Evolutionary conservation across 2,888 invertebrate genomes (phyloP).

Genomic region (Thereva nobilitata): DNA sequence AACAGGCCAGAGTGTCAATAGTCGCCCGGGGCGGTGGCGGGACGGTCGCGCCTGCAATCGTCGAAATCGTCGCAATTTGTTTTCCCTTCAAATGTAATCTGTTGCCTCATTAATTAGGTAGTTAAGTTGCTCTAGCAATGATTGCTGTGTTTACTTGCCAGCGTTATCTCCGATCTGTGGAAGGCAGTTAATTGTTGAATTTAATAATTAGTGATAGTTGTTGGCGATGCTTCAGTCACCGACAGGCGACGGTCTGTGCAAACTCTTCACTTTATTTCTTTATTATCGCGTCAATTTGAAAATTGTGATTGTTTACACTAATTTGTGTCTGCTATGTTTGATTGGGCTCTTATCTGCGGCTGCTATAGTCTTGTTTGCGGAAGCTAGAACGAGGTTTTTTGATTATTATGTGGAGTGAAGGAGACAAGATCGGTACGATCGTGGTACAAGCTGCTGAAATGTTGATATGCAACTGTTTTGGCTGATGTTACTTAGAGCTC

Average conservation of each 20-base stretch:
- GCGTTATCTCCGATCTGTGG: neutral
- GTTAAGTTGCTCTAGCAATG: conserved; percentile 6
- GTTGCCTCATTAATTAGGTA: conserved; percentile 18
- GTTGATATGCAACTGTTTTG: too few species aligned
- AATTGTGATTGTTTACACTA: neutral
- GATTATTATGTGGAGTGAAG: too few species aligned
- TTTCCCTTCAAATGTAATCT: conserved; percentile 6
- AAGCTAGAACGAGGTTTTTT: too few species aligned
- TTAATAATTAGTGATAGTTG: conserved; percentile 12
- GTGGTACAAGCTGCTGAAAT: too few species aligned
- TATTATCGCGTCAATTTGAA: neutral
- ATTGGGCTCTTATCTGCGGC: too few species aligned
- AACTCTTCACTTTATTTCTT: neutral
- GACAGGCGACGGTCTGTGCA: too few species aligned
- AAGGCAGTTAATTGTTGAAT: conserved; percentile 15
- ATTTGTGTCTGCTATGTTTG: too few species aligned
- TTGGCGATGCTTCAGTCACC: too few species aligned
- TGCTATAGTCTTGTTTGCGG: too few species aligned
- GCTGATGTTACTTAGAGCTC: too few species aligned
- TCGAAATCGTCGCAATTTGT: conserved; percentile 6
- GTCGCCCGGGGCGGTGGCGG: neutral
- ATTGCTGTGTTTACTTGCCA: conserved; percentile 10
- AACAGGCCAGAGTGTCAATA: too few species aligned
- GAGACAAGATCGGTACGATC: too few species aligned
- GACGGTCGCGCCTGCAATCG: neutral